Base-by-base conservation (phyloP, 2,113 vertebrate genomes). In the Nipponia nippon region DNA sequence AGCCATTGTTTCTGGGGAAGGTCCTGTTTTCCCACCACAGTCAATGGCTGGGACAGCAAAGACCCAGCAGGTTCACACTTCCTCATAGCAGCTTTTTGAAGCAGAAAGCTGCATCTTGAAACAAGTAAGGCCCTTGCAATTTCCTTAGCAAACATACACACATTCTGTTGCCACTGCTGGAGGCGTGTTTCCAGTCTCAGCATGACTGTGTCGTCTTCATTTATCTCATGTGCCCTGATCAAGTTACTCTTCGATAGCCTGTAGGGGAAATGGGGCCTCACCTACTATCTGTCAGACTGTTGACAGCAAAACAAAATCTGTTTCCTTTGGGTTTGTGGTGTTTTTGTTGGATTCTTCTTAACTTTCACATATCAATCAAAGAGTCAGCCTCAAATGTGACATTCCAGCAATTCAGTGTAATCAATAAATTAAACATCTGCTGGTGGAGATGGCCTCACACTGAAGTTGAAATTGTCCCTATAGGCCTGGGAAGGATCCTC, bases 301-400 rank as follows among this genome's bases (percentile, higher is more conserved):
- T 96, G 94, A 96, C 83, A 96, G 91, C 65, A 97, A 96, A 95
- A 88, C 84, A 93, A 87, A 62, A 40, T 65, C 84, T 89, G 53
- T 83, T 96, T 96, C 92, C 82, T 96, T 87, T 90, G 84, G 34
- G 47, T 80, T 84, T 72, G 34, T 44, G 69, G 56, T 91, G 58
- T 91, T 96, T 94, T 61, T 29, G 11, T 89, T 92, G 83, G 36
- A 47, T 73, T 93, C 71, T 83, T 75, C 61, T 85, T 80, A 90
- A 30, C 61, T 90, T 90, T 96, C 83, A 89, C 58, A 38, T 44
- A 87, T 73, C 78, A 95, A 2, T 93, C 78, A 77, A 90, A 92
- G 47, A 91, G 26, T 17, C 32, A 90, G 50, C 34, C 87, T 93
- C 78, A 84, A 72, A 66, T 0, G 1, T 18, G 66, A 58, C 0